Evolutionary conservation across 1,140 invertebrate genomes (phyloP).

Genomic region (Amyelois transitella): DNA sequence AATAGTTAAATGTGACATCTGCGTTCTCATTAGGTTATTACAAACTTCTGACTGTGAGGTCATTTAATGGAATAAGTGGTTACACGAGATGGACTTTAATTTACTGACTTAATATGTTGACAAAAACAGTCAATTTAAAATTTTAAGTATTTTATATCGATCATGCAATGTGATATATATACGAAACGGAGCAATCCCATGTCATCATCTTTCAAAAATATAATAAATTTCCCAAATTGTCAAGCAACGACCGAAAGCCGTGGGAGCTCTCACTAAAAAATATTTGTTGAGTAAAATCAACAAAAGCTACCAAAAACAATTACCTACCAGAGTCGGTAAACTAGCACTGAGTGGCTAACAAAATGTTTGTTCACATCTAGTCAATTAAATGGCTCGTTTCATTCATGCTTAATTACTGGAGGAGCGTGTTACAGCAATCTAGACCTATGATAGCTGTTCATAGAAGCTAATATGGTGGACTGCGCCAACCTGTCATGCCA

Average conservation of each 20-base stretch:
- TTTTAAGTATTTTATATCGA: no score
- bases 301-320: slow-evolving; percentile 17
- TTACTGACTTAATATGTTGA: no score
- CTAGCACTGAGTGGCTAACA: slow-evolving; percentile 28
- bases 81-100: no score
- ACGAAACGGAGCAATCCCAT: no score
- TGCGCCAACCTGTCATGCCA: slow-evolving; percentile 43
- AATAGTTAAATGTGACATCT: no score
- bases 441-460: slow-evolving; percentile 28
- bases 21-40: no score
- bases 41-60: no score
- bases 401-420: slow-evolving; percentile 67
- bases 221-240: no score
- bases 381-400: slow-evolving; percentile 70
- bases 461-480: slow-evolving; percentile 36
- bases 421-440: slow-evolving; percentile 29
- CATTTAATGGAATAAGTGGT: no score
- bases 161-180: no score
- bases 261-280: slow-evolving; percentile 7
- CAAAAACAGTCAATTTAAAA: no score
- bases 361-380: slow-evolving; percentile 67
- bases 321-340: slow-evolving; percentile 23
- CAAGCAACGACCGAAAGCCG: slow-evolving; percentile 3
- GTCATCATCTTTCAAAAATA: no score
- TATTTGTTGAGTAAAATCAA: slow-evolving; percentile 12